Evolutionary conservation across 2,797 vertebrate species (phyloP), one percentile per base, ranked within the genome.

Genomic region (Anomalospiza imberbis): DNA sequence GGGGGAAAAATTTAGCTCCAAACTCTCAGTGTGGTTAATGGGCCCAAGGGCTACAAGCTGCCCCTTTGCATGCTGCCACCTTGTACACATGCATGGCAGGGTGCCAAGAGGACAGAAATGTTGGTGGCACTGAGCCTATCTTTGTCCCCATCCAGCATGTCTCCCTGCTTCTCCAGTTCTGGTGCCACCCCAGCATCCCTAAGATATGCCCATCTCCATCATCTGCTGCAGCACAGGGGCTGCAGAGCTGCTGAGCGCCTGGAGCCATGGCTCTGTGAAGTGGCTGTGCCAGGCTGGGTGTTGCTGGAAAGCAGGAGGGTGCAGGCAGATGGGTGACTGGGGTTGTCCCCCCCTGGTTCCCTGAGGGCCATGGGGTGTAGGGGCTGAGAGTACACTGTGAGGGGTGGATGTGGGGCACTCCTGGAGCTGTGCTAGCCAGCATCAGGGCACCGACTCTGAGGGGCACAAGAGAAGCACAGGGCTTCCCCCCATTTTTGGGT

Each of bases 361-460:
- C 54, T 72, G 71, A 31, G 85, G 58, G 10, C 32, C 5, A 2
- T 17, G 58, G 45, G 19, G 47, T 22, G 18, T 26, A 61, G 31
- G 8, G 28, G 7, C 9, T 71, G n/a, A 38, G 17, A 48, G 17
- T 0, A 0, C 0, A 1, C 24, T 32, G 17, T 1, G 9, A 17
- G 7, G 4, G 1, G 18, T 42, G 21, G 31, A 17, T 13, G 2
- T 5, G 5, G 16, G 17, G 28, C 21, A 4, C 28, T 40, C 28
- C 45, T 14, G 31, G 19, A 62, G 21, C 50, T 79, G 10, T 61
- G 54, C 48, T 78, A 78, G 22, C 26, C 48, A 25, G 29, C 19
- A 55, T 62, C 44, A 71, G 31, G 36, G 24, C 48, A 74, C 13
- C 0, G 1, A 29, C 36, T 66, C 50, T 31, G 40, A 47, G 36